Evolutionary conservation across 2,888 invertebrate genomes (phyloP).

Genomic region (Margaritifera margaritifera): DNA sequence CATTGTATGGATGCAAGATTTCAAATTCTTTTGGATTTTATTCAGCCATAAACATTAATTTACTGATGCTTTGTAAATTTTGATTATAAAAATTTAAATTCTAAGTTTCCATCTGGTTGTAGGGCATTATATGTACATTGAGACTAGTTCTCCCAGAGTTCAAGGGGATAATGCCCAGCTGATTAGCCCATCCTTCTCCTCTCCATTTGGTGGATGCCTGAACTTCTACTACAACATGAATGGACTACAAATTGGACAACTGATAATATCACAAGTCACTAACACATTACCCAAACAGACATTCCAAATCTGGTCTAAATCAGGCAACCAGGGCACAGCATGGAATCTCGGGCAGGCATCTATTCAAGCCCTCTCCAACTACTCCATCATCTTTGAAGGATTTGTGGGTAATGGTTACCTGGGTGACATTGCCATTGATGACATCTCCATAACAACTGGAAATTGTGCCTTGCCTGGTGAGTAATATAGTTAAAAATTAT

Average conservation of each 20-base stretch:
- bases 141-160: conserved; percentile 75
- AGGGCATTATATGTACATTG: conserved; percentile 65
- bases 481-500: conserved; percentile 1
- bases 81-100: background rate
- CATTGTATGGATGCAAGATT: too few relatives aligned
- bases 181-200: conserved; percentile 38
- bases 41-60: too few relatives aligned
- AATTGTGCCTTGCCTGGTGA: conserved; percentile 52
- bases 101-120: conserved; percentile 7
- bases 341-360: conserved; percentile 56
- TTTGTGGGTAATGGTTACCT: conserved; percentile 50
- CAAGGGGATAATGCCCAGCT: conserved; percentile 76
- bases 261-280: conserved; percentile 39
- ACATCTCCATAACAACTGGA: conserved; percentile 55
- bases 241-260: conserved; percentile 57
- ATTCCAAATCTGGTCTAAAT: conserved; percentile 36
- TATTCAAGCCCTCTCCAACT: conserved; percentile 37
- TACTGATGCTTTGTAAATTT: too few relatives aligned
- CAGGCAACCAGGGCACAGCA: conserved; percentile 45
- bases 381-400: conserved; percentile 61
- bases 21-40: too few relatives aligned
- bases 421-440: conserved; percentile 67
- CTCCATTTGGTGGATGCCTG: conserved; percentile 53
- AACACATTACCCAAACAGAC: conserved; percentile 5
- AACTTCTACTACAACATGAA: conserved; percentile 68